A percentile compares a stretch with the other conserved stretches of the same genome.
phyloP scores from a whole-genome alignment of 2,888 invertebrate genomes.

The Pollenia amentaria region DNA sequence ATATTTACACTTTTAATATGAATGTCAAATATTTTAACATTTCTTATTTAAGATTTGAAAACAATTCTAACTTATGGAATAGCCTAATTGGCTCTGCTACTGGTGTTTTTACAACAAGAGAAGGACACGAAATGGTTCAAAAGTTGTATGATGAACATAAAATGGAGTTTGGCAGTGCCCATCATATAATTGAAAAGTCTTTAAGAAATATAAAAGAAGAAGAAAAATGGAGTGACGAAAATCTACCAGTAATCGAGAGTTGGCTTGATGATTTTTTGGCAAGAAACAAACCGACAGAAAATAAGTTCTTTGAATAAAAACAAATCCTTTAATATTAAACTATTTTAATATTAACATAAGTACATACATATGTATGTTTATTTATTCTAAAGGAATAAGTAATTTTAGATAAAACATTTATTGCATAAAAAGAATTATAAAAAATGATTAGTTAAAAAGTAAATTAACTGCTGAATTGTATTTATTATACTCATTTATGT shows the following conservation, averaged over 20 bases:
- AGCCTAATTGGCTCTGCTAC: conserved; percentile 90
- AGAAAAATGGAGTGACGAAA: conserved; percentile 91
- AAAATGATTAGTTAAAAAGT: too few species aligned
- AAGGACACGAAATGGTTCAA: conserved; percentile 89
- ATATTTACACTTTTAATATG: too few species aligned
- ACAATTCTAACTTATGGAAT: conserved; percentile 91
- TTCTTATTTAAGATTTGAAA: conserved; percentile 86
- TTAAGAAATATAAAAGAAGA: conserved; percentile 90
- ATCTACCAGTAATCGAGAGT: conserved; percentile 89
- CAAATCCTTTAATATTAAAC: neutral
- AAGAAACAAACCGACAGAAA: conserved; percentile 46
- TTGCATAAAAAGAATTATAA: too few species aligned
- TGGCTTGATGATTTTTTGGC: conserved; percentile 88
- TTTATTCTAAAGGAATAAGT: too few species aligned
- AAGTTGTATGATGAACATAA: conserved; percentile 87
- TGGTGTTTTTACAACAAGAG: conserved; percentile 90
- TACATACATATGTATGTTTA: neutral
- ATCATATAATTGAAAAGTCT: conserved; percentile 90
- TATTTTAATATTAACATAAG: neutral
- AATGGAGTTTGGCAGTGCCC: conserved; percentile 90
- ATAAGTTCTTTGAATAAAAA: conserved; percentile 52
- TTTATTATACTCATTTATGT: too few species aligned
- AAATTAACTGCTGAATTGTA: too few species aligned
- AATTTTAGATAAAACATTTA: too few species aligned
- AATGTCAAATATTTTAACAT: too few species aligned